Conservation (phyloP, 2,113 vertebrate genomes). For the Acrocephalus kingi region DNA sequence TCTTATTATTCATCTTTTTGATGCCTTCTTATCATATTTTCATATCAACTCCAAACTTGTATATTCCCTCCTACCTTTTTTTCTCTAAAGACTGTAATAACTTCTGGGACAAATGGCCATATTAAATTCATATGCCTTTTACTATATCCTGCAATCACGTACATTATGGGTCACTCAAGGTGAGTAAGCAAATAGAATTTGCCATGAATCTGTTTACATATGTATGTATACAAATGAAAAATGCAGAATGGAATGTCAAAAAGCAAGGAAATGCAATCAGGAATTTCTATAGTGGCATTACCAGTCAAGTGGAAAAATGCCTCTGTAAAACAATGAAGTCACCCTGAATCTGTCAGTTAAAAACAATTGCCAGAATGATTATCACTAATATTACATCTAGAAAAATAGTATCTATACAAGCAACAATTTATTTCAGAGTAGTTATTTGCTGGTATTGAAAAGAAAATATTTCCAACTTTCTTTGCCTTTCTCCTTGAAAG, state of each 20-base stretch:
- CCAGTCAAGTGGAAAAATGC: conserved; percentile 48
- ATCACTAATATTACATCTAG: neutral
- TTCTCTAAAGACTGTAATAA: neutral
- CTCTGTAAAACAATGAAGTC: conserved; percentile 32
- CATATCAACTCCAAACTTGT: neutral
- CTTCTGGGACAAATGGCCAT: neutral
- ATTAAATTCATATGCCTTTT: neutral
- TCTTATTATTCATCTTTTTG: neutral
- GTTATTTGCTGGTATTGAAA: neutral
- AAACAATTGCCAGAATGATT: conserved; percentile 19
- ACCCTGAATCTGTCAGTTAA: conserved; percentile 12
- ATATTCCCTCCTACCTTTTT: neutral
- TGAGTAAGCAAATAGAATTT: conserved; percentile 34
- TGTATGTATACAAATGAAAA: conserved; percentile 55
- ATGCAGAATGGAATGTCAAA: conserved; percentile 24
- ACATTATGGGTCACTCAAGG: conserved; percentile 44
- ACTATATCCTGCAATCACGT: conserved; percentile 7
- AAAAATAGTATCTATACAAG: neutral
- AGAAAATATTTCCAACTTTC: neutral
- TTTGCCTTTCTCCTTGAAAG: conserved; percentile 4
- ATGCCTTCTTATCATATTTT: neutral
- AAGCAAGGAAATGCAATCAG: conserved; percentile 60
- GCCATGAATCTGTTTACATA: conserved; percentile 35
- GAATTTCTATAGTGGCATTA: conserved; percentile 45
- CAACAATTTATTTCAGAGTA: neutral